These are phyloP conservation scores for Torymus tubicola DNA, from an alignment of 2,888 invertebrate species.

Conservation along the genomic window DNA sequence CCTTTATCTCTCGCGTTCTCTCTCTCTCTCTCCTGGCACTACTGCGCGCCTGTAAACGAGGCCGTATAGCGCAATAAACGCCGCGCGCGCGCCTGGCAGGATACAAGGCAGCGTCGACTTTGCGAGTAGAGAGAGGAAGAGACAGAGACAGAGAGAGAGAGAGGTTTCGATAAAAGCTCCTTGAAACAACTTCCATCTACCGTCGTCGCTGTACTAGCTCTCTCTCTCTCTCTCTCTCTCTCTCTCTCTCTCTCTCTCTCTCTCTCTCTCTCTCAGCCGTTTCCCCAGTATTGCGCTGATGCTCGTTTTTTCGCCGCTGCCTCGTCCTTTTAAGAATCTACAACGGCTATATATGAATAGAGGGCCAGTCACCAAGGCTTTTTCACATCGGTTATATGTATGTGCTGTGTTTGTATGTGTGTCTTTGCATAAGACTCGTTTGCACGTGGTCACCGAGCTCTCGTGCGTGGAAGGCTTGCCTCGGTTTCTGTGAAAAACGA, in stretches of 20 bases:
- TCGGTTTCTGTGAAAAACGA: background rate
- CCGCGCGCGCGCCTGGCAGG: conserved; percentile 21
- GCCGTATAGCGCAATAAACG: conserved; percentile 58
- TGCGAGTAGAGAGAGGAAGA: background rate
- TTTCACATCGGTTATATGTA: no score
- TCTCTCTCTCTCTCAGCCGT: background rate
- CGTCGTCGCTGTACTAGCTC: background rate
- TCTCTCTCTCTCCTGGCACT: background rate
- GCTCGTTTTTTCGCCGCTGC: no score
- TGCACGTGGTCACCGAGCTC: no score
- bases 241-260: background rate
- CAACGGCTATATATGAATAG: no score
- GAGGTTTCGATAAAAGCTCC: conserved; percentile 50
- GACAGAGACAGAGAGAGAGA: conserved; percentile 13
- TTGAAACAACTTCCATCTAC: conserved; percentile 4
- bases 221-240: conserved; percentile 15
- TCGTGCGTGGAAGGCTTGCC: no score
- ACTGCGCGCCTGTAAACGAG: conserved; percentile 38
- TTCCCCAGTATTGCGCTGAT: background rate
- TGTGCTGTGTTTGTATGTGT: no score
- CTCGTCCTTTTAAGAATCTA: no score
- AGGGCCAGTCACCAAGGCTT: no score
- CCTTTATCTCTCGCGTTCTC: background rate
- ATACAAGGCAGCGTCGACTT: conserved; percentile 11
- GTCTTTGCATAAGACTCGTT: no score